These are phyloP conservation scores for Nasonia oneida DNA, from an alignment of 2,888 invertebrate genomes.

Conservation along the genomic window DNA sequence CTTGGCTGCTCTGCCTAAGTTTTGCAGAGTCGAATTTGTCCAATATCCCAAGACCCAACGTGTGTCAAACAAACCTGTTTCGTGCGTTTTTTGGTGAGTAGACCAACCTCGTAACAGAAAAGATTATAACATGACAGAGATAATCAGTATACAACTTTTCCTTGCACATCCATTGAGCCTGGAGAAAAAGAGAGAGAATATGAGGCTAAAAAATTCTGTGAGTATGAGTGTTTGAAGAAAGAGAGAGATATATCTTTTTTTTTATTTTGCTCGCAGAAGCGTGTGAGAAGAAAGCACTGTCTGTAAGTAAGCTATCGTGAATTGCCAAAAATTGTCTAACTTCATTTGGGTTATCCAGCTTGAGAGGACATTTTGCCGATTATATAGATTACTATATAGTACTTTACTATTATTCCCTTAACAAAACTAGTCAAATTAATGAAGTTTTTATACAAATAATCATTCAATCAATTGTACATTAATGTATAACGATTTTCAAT, in stretches of 20 bases:
- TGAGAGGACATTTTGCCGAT: background rate
- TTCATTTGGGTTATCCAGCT: conserved; percentile 55
- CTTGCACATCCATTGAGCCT: conserved; percentile 57
- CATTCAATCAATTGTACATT: background rate
- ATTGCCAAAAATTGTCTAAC: conserved; percentile 70
- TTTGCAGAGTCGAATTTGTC: conserved; percentile 60
- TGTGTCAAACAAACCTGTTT: conserved; percentile 61
- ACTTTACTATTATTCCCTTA: background rate
- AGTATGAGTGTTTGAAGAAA: conserved; percentile 73
- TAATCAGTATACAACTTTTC: conserved; percentile 58
- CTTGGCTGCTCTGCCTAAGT: conserved; percentile 59
- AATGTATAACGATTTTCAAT: background rate
- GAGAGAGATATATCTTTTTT: conserved; percentile 65
- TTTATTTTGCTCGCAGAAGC: conserved; percentile 70
- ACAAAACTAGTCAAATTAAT: background rate
- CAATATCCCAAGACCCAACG: conserved; percentile 60
- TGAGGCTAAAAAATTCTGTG: conserved; percentile 68
- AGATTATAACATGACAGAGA: conserved; percentile 51
- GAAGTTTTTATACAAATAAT: conserved; percentile 7
- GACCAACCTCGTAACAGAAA: conserved; percentile 67
- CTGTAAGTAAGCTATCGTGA: conserved; percentile 76
- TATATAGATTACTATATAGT: background rate
- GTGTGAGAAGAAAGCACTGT: conserved; percentile 73
- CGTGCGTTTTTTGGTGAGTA: conserved; percentile 74
- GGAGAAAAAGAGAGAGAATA: conserved; percentile 52